Base-by-base conservation (phyloP, 2,888 invertebrate genomes). In the Phortica magna region DNA sequence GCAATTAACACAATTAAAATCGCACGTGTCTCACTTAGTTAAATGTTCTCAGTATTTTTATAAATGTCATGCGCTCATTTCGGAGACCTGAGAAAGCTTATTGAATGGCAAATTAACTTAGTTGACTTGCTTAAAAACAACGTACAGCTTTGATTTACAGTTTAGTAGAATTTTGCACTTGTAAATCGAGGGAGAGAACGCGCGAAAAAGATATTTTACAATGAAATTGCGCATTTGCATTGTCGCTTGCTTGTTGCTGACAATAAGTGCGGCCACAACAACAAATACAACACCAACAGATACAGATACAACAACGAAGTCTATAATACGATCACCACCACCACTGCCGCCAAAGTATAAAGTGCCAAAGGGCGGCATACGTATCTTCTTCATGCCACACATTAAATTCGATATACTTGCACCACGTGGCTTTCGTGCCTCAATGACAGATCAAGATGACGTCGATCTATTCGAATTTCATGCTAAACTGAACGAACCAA, bases 381-480 rank as follows among this genome's bases (percentile, higher is more conserved):
- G 55, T 17, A 55, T 55, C 1, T 55, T 55, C 14, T 3, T 55
- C 17, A 2, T 2, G n/a, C 55, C 55, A 55, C 10, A 55, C 14
- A 14, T 55, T n/a, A 55, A 55, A n/a, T 55, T 55, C 14, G 55
- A 55, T 17, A 55, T n/a, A 14, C 12, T 55, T 9, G 7, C 1
- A n/a, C 55, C 55, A 55, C 55, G 55, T 55, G 55, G 55, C 55
- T 55, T 55, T 55, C 55, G 55, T 55, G 55, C 55, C 7, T 55
- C n/a, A 7, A 55, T 55, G 7, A 2, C 1, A 7, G 55, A 55
- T n/a, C 55, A 55, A 55, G 55, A n/a, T 55, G 55, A 17, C 14
- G 17, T 55, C 1, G 17, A 14, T 14, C 6, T 5, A 17, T 55
- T 55, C 17, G 55, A 55, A 17, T 55, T 55, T 55, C 55, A 55